Conservation (phyloP, 2,797 vertebrate species). For the Sarcophilus harrisii region DNA sequence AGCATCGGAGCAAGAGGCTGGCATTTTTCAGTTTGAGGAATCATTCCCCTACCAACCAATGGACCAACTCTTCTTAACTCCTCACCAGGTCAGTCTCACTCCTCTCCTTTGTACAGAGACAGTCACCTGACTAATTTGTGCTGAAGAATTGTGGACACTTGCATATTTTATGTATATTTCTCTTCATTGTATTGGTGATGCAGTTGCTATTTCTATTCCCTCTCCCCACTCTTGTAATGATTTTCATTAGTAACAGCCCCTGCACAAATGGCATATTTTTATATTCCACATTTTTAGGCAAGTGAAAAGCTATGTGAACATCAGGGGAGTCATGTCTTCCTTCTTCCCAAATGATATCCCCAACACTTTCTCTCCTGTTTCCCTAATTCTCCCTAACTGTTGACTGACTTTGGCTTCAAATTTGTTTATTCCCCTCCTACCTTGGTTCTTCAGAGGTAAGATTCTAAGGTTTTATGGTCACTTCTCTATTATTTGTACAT, state of each 20-base stretch:
- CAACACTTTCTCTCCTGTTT: not conserved
- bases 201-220: not conserved
- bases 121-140: not conserved
- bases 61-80: constrained; percentile 19
- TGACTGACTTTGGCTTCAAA: not conserved
- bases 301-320: not conserved
- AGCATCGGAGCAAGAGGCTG: constrained; percentile 24
- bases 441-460: not conserved
- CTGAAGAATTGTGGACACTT: constrained; percentile 1
- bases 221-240: not conserved
- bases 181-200: not conserved
- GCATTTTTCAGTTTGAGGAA: constrained; percentile 32
- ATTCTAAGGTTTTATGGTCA: not conserved
- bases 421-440: not conserved
- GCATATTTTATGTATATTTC: not conserved
- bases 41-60: constrained; percentile 30
- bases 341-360: not conserved
- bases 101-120: constrained; percentile 8
- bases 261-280: not conserved
- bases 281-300: not conserved
- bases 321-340: not conserved
- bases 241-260: not conserved
- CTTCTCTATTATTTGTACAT: not conserved
- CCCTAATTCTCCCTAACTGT: not conserved
- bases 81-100: constrained; percentile 21